Percentiles rank a stretch among this genome's conserved stretches.
phyloP scores from a whole-genome alignment of 2,888 invertebrate genomes.

The Cheilosia vernalis region DNA sequence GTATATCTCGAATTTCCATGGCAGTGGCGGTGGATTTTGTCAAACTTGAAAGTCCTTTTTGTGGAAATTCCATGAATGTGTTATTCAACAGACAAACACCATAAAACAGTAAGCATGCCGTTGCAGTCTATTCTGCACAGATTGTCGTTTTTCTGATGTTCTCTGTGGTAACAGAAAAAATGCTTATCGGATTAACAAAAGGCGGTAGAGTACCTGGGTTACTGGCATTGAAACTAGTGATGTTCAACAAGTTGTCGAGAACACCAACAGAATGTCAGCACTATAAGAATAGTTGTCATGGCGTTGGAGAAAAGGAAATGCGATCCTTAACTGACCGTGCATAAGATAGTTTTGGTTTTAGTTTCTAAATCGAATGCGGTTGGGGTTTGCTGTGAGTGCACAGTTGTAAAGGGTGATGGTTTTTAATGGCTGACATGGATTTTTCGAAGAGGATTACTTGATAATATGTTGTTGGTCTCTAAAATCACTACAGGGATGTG shows the following conservation, averaged over 20 bases:
- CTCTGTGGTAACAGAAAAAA: background rate
- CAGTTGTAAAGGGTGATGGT: no score
- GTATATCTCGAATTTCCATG: background rate
- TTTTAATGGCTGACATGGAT: no score
- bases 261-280: background rate
- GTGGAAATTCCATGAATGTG: background rate
- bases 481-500: no score
- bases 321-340: background rate
- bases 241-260: conserved; percentile 23
- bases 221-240: background rate
- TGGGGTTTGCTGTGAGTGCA: no score
- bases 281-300: conserved; percentile 4
- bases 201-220: conserved; percentile 2
- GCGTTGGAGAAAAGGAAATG: background rate
- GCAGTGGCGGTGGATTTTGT: background rate
- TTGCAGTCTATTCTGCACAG: background rate
- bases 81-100: no score
- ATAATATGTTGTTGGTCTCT: no score
- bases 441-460: no score
- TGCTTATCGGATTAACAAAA: conserved; percentile 19
- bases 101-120: background rate
- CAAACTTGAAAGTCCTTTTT: background rate
- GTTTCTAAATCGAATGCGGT: no score
- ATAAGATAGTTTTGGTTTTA: background rate
- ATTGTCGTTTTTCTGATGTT: background rate